phyloP scores from a whole-genome alignment of 2,113 vertebrate genomes.

The Tetrao urogallus region DNA sequence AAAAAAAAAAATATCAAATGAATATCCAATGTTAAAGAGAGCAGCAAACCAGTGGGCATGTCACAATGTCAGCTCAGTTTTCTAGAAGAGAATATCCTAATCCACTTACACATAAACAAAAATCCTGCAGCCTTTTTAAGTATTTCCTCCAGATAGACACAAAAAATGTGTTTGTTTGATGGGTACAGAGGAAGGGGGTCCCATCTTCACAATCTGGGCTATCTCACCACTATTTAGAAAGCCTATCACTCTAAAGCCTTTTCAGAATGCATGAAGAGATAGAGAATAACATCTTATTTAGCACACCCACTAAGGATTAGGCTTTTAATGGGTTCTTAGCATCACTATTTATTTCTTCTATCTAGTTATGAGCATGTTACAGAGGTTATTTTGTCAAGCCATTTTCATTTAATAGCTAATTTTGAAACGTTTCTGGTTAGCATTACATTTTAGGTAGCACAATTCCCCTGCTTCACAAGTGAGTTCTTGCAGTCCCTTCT shows the following conservation, averaged over 20 bases:
- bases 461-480: not conserved
- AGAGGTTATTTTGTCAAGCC: not conserved
- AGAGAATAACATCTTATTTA: slow-evolving; percentile 17
- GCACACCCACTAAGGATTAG: not conserved
- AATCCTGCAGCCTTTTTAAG: not conserved
- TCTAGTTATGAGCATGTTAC: not conserved
- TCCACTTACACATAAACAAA: not conserved
- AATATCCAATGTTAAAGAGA: slow-evolving; percentile 20
- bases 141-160: not conserved
- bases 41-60: not conserved
- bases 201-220: not conserved
- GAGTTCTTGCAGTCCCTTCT: not conserved
- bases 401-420: not conserved
- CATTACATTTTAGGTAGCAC: not conserved
- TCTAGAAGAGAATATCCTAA: slow-evolving; percentile 7
- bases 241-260: slow-evolving; percentile 7
- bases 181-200: not conserved
- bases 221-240: not conserved
- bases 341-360: slow-evolving; percentile 3
- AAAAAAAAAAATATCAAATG: not conserved
- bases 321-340: not conserved
- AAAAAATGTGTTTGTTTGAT: not conserved
- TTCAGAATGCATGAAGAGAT: slow-evolving; percentile 21
- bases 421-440: not conserved
- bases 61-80: not conserved